These are phyloP conservation scores for Python bivittatus DNA, from an alignment of 2,113 vertebrate genomes.

Conservation along the genomic window DNA sequence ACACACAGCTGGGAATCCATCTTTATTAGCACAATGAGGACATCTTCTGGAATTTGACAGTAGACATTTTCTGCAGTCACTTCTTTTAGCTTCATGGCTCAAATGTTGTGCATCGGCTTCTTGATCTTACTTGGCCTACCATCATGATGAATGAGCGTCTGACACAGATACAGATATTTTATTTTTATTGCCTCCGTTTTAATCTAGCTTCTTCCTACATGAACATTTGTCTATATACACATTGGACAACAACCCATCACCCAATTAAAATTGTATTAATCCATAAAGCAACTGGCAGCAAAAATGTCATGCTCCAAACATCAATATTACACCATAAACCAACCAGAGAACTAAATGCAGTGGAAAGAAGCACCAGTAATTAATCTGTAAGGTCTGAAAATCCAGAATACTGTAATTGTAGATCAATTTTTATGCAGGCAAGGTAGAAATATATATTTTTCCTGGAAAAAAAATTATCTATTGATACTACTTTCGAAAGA, in stretches of 20 bases:
- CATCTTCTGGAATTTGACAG: not conserved
- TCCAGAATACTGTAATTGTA: not conserved
- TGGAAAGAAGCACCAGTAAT: not conserved
- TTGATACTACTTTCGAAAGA: not conserved
- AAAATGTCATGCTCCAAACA: not conserved
- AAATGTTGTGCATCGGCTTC: not conserved
- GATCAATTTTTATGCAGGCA: not conserved
- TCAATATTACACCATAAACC: not conserved
- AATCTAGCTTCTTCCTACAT: not conserved
- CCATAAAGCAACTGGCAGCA: not conserved
- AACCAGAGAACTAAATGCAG: not conserved
- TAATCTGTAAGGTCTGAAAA: not conserved
- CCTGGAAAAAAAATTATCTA: not conserved
- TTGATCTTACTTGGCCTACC: not conserved
- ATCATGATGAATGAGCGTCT: not conserved
- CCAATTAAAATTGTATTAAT: not conserved
- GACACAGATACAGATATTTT: not conserved
- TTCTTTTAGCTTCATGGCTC: not conserved
- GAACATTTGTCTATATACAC: not conserved
- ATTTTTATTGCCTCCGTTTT: not conserved
- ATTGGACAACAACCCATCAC: not conserved
- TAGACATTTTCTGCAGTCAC: slow-evolving; percentile 5
- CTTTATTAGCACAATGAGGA: not conserved
- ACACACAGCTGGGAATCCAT: not conserved
- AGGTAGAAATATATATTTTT: not conserved